A percentile compares a stretch with the other conserved stretches of the same genome.
Evolutionary conservation across 2,113 vertebrate genomes (phyloP).

Genomic region (Microcebus lehilahytsara): DNA sequence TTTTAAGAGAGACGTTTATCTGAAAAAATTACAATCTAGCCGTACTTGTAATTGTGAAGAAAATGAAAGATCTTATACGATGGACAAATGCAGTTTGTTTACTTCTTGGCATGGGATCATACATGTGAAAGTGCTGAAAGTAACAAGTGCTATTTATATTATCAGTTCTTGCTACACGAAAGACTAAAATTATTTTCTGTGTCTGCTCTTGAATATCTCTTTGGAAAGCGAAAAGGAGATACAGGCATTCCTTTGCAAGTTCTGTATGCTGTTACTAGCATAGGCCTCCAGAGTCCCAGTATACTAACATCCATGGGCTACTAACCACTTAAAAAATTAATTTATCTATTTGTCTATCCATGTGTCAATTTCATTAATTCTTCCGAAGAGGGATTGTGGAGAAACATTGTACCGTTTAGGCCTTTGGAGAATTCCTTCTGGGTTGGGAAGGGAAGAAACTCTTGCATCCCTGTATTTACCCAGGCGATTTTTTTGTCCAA

Average conservation of each 20-base stretch:
- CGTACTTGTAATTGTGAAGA: background rate
- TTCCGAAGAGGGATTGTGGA: background rate
- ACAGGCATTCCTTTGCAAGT: background rate
- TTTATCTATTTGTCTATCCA: background rate
- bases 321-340: background rate
- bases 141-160: background rate
- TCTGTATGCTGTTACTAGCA: background rate
- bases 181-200: background rate
- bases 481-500: background rate
- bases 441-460: background rate
- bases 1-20: background rate
- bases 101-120: background rate
- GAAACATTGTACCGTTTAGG: background rate
- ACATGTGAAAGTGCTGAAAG: background rate
- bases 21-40: background rate
- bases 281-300: background rate
- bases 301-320: background rate
- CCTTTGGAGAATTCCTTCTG: background rate
- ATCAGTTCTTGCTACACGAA: background rate
- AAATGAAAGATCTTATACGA: background rate
- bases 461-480: background rate
- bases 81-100: background rate
- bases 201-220: background rate
- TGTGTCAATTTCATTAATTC: background rate
- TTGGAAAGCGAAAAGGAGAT: background rate